Evolutionary conservation across 1,140 invertebrate genomes (phyloP), one percentile per base, ranked within the genome.

Genomic region (Archivesica marissinica): DNA sequence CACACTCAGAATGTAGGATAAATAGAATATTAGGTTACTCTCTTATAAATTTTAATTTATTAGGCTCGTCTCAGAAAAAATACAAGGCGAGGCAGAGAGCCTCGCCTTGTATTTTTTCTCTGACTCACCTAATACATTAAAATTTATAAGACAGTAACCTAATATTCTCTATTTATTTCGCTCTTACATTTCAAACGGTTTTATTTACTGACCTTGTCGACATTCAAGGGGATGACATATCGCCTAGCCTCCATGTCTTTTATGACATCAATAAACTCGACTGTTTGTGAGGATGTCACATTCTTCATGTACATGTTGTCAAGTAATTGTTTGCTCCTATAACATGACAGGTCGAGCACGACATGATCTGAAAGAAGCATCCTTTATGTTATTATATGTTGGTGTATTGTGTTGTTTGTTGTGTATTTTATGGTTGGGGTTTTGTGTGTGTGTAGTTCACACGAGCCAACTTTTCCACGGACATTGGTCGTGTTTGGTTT

Each of bases 281-380:
- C 38, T 38, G 13, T 30, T 41, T 77, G 13, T 7, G 17, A 7
- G 1, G 74, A 77, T 25, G 74, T 59, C 7, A 77, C 35, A 25
- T 77, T 38, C 17, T 56, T 59, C 74, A 77, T 25, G 25, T 77
- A 77, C 11, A 77, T 23, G 7, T 7, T 17, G 15, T 61, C 54
- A 15, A 77, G 15, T 28, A 77, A 15, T 33, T 52, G 20, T 28
- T 1, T 23, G n/a, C 61, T 35, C 39, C 23, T 41, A 25, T 77
- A 39, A 30, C 74, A 56, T 15, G 35, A 41, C 2, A 77, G 23
- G 30, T 77, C 74, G 2, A 77, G 4, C 28, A 77, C n/a, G 28
- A 77, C 28, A 15, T 77, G 74, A 25, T 54, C 74, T 77, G 39
- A 56, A 56, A 77, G 0, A 52, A 9, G n/a, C n/a, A n/a, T n/a